Evolutionary conservation across 1,140 invertebrate genomes (phyloP), one percentile per base, ranked within the genome.

Genomic region (Drosophila biarmipes): DNA sequence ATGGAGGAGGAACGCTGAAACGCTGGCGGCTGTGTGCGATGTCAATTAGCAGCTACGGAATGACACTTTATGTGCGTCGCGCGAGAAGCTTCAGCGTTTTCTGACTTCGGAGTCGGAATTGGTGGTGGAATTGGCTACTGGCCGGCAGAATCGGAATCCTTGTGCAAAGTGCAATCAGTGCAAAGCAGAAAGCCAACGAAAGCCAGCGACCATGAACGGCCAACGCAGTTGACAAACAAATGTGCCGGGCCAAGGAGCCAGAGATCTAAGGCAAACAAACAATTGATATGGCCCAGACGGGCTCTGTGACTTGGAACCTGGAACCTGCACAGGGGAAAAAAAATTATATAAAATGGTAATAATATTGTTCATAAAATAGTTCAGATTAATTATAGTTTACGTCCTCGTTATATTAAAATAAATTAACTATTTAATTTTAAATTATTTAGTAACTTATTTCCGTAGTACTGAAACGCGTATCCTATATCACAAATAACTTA

Each of bases 1-100:
- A 43, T 67, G 53, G 51, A 40, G 42, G 54, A 24, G 34, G 49
- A 64, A 43, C 15, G 40, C 57, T 24, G 53, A 53, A 53, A 56
- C 54, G 67, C 78, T 78, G 80, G 64, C 68, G 73, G 55, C 69
- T 90, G 87, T 90, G 87, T 90, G 87, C 87, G 79, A 90, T 90
- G 87, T 90, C 87, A 90, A 90, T 90, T 90, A 90, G 87, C 87
- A 90, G 87, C 81, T 80, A 82, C 81, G 87, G 87, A 90, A 90
- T 86, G 87, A 90, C 87, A 90, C 87, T 90, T 90, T 90, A 90
- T 90, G 87, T 90, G 86, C 87, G 86, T 90, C 73, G 81, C 78
- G 74, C 81, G 72, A 81, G 73, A 72, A 74, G 77, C 72, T 51
- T 71, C 71, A 29, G 71, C 29, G 31, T 15, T 58, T 15, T 6